Evolutionary conservation across 2,888 invertebrate genomes (phyloP).

Genomic region (Pristionchus fissidentatus): DNA sequence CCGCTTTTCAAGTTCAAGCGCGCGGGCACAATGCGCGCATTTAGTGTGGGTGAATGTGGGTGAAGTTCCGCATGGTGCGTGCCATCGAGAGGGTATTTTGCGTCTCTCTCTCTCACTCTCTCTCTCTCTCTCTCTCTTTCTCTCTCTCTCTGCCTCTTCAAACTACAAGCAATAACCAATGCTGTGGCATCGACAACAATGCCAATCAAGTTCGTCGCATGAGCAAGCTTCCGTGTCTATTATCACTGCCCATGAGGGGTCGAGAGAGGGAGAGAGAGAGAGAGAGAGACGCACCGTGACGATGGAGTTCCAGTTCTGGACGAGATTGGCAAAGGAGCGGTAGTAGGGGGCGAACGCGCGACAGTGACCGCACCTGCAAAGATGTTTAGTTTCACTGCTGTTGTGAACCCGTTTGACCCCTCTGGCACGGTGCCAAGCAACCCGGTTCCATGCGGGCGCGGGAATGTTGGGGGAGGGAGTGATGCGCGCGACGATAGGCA

Average conservation of each 20-base stretch:
- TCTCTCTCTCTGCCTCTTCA: not conserved
- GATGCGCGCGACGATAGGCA: too few relatives aligned
- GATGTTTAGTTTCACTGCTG: too few relatives aligned
- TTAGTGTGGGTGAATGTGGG: too few relatives aligned
- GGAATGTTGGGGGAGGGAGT: too few relatives aligned
- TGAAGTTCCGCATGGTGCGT: not conserved
- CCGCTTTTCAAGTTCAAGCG: too few relatives aligned
- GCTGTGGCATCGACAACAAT: conserved; percentile 1
- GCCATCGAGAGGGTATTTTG: not conserved
- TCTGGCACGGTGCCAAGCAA: too few relatives aligned
- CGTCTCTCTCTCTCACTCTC: not conserved
- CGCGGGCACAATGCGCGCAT: too few relatives aligned
- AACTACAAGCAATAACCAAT: too few relatives aligned
- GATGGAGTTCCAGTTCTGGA: conserved; percentile 62
- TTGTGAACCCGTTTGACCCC: too few relatives aligned
- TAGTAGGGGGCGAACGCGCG: conserved; percentile 89
- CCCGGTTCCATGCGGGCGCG: too few relatives aligned
- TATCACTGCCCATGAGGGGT: not conserved
- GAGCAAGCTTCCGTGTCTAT: conserved; percentile 2
- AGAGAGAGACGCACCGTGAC: conserved; percentile 49
- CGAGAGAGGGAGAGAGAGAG: not conserved
- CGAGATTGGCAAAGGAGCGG: conserved; percentile 83
- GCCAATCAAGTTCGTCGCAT: conserved; percentile 12
- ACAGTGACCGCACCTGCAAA: conserved; percentile 88
- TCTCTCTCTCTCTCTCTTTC: conserved; percentile 15